Conservation (phyloP, 2,888 invertebrate genomes). For the Agrotis puta region DNA sequence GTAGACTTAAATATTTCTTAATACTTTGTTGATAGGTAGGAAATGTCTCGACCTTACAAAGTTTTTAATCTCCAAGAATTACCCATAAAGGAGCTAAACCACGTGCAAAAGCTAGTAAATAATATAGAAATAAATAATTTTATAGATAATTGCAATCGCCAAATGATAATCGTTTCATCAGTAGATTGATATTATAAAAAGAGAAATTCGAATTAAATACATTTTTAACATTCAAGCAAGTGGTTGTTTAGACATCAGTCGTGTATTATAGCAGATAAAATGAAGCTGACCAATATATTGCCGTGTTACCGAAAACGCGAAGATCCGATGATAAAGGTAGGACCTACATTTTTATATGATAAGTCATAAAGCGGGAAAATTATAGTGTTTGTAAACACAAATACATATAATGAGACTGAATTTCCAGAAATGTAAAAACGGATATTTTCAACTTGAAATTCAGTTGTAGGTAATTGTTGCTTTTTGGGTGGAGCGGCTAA, state of each 20-base stretch:
- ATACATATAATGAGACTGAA: background rate
- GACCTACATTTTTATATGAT: slow-evolving; percentile 20
- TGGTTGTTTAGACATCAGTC: slow-evolving; percentile 28
- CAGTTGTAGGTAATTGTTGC: background rate
- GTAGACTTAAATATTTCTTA: background rate
- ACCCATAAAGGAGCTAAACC: background rate
- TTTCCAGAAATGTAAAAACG: slow-evolving; percentile 12
- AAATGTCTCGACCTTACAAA: background rate
- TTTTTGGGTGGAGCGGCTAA: background rate
- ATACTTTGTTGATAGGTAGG: background rate
- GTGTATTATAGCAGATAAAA: slow-evolving; percentile 19
- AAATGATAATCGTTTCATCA: slow-evolving; percentile 21
- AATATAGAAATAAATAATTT: slow-evolving; percentile 11
- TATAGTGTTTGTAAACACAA: background rate
- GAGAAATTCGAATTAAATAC: slow-evolving; percentile 2
- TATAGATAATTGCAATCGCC: slow-evolving; percentile 20
- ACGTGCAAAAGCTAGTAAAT: slow-evolving; percentile 1
- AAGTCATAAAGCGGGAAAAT: slow-evolving; percentile 7
- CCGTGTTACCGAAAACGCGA: slow-evolving; percentile 30
- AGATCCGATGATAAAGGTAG: slow-evolving; percentile 28
- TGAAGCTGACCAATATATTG: slow-evolving; percentile 26
- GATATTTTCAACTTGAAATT: background rate
- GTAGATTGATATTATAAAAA: slow-evolving; percentile 25
- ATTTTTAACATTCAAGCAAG: slow-evolving; percentile 10
- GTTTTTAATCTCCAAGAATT: background rate